These are phyloP conservation scores for Euplagia quadripunctaria DNA, from an alignment of 2,888 invertebrate genomes.

Conservation along the genomic window DNA sequence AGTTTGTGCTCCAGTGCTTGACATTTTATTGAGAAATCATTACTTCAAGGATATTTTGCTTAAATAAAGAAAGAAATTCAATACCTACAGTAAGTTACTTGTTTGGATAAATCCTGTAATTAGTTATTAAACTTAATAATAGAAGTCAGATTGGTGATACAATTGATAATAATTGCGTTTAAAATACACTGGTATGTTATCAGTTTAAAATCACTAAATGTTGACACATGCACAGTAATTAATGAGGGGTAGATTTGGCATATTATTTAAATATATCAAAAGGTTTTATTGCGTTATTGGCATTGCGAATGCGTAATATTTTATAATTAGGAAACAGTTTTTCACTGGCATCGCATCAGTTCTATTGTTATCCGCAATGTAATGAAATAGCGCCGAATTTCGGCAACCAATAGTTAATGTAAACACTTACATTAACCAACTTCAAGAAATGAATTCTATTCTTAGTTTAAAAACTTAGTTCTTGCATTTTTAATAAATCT, in stretches of 20 bases:
- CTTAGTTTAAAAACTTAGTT: too few species aligned
- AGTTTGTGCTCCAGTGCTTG: slow-evolving; percentile 14
- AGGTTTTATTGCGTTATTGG: background rate
- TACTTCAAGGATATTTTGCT: background rate
- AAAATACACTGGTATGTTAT: slow-evolving; percentile 33
- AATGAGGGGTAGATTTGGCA: background rate
- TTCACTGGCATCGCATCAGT: background rate
- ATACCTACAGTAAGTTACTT: background rate
- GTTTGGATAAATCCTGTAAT: slow-evolving; percentile 3
- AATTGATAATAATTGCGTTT: slow-evolving; percentile 30
- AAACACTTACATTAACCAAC: too few species aligned
- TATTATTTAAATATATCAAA: background rate
- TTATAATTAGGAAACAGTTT: background rate
- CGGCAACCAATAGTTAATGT: too few species aligned
- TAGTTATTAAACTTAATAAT: slow-evolving; percentile 29
- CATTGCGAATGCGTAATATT: background rate
- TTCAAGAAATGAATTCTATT: too few species aligned
- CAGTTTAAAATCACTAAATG: slow-evolving; percentile 24
- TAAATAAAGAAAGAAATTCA: background rate
- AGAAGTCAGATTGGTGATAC: slow-evolving; percentile 22
- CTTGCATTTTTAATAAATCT: too few species aligned
- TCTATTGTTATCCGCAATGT: background rate
- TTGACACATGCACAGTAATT: background rate
- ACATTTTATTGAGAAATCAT: background rate
- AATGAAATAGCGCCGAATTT: too few species aligned